Percentiles rank a stretch among this genome's conserved stretches.
These are phyloP conservation scores for Hymenopus coronatus DNA, from an alignment of 2,888 invertebrate species.

Conservation along the genomic window DNA sequence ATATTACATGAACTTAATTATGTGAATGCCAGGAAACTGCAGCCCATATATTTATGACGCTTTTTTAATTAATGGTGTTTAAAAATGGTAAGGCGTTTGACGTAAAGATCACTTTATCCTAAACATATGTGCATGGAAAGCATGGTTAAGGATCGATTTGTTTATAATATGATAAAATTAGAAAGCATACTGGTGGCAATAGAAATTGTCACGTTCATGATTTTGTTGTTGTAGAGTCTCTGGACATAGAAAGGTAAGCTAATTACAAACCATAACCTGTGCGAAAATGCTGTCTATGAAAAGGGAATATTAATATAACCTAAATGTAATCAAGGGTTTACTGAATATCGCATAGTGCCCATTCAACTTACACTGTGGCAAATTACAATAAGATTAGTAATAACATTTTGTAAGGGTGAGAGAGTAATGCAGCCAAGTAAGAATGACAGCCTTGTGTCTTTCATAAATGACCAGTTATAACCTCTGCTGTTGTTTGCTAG, in stretches of 20 bases:
- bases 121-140: background rate
- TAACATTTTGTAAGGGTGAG: no score
- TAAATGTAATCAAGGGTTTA: background rate
- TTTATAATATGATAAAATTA: background rate
- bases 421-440: no score
- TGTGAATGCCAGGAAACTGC: background rate
- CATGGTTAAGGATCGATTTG: background rate
- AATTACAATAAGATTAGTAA: no score
- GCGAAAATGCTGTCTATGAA: background rate
- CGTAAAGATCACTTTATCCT: background rate
- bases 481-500: no score
- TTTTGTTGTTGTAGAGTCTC: background rate
- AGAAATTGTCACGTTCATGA: background rate
- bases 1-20: background rate
- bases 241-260: background rate
- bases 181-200: no score
- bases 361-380: no score
- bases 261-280: background rate
- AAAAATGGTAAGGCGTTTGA: background rate
- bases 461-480: no score
- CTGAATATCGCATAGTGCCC: no score
- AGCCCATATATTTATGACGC: background rate
- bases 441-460: no score
- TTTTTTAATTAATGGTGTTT: background rate
- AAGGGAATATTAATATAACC: background rate